Evolutionary conservation across 2,888 invertebrate genomes (phyloP), one percentile per base, ranked within the genome.

Genomic region (Reticulitermes lucifugus): DNA sequence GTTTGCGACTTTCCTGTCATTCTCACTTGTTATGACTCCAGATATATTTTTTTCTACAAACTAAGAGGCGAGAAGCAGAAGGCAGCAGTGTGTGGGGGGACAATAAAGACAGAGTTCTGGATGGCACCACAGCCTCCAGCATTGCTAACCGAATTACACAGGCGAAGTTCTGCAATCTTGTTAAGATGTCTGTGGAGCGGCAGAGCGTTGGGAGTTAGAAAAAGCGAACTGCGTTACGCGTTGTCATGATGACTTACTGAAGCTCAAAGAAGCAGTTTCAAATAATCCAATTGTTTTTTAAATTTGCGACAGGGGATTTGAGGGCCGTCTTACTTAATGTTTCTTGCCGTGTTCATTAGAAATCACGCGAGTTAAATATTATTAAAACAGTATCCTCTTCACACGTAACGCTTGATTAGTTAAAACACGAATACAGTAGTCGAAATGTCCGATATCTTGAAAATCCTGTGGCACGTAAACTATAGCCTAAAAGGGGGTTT

Each of bases 141-240:
- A 29, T 21, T 41, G 41, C 73, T 73, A 73, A 73, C 73, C 73
- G 73, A 73, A 73, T 73, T 73, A 73, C 73, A 41, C 41, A 73
- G 25, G 35, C 29, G 73, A 73, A 41, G 73, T 35, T 73, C 18
- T 35, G 41, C 35, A 73, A 73, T 73, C 41, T 73, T 21, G 73
- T 73, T 73, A 73, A 29, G 73, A 73, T 18, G 73, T 70, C 70
- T 70, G 12, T 6, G n/a, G 70, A n/a, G 70, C n/a, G 25, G 29
- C 70, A 29, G 18, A 73, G 41, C 9, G 10, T 25, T 55, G 55
- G 25, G 25, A 65, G 9, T 65, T n/a, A 25, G 65, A 65, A 65
- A 25, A 65, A 65, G 12, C 18, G 73, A 35, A 73, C 14, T 73
- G 73, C 35, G 35, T 73, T 73, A 14, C 29, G 73, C 21, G 29